Conservation (phyloP, 2,888 invertebrate species). For the Linhomoeus sp. region DNA sequence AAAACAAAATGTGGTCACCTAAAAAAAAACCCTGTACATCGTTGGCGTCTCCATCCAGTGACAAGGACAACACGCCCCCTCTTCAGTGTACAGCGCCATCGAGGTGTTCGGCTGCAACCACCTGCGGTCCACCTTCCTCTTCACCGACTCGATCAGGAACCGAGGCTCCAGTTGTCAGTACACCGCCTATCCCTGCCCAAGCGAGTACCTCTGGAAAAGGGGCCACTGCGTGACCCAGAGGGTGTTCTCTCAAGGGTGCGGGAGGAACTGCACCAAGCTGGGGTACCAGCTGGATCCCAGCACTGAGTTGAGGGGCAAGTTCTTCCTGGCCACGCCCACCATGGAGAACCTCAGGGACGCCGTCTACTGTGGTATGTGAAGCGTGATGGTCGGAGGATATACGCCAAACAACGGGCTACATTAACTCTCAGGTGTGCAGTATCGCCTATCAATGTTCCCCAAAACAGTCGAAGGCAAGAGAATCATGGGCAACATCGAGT, state of each 20-base stretch:
- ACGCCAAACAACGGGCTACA: no score
- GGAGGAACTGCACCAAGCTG: neutral
- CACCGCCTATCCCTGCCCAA: constrained; percentile 53
- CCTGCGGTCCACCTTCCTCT: constrained; percentile 58
- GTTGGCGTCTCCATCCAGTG: no score
- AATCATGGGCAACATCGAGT: no score
- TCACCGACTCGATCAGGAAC: constrained; percentile 51
- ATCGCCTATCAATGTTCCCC: no score
- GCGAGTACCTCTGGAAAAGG: constrained; percentile 55
- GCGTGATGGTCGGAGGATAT: no score
- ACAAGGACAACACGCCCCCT: no score
- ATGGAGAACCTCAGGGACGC: neutral
- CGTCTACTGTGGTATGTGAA: neutral
- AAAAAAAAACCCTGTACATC: no score
- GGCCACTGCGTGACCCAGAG: constrained; percentile 41
- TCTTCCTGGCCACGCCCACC: neutral
- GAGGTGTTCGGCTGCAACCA: constrained; percentile 59
- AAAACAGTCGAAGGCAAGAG: no score
- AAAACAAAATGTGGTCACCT: no score
- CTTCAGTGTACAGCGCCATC: neutral
- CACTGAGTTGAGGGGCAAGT: neutral
- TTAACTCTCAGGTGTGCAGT: no score
- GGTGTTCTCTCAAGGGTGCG: no score
- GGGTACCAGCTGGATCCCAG: neutral
- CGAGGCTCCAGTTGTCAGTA: constrained; percentile 51